These are phyloP conservation scores for Xerus rutilus DNA, from an alignment of 2,797 vertebrate genomes.

Conservation along the genomic window DNA sequence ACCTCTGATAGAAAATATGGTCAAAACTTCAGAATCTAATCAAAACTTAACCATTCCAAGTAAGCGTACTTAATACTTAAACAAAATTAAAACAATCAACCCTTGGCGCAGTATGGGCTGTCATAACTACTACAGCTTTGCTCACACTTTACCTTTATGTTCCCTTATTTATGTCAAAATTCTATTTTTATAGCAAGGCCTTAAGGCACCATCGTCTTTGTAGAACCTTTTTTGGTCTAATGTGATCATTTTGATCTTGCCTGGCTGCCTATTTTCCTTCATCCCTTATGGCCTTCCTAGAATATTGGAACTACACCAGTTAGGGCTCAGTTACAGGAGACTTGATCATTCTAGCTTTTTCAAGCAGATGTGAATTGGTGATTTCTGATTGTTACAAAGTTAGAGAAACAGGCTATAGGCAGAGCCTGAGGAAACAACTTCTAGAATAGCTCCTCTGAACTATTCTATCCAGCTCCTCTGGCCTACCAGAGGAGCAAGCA, in stretches of 20 bases:
- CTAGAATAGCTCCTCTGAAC: neutral
- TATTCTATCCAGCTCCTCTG: neutral
- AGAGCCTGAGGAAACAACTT: neutral
- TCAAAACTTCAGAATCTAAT: neutral
- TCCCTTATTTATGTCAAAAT: slow-evolving; percentile 29
- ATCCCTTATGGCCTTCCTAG: neutral
- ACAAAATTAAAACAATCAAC: neutral
- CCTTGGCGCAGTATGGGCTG: neutral
- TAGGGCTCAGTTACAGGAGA: neutral
- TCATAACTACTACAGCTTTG: neutral
- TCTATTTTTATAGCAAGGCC: neutral
- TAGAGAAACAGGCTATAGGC: neutral
- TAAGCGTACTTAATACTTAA: slow-evolving; percentile 1
- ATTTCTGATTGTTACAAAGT: neutral
- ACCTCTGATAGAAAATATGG: neutral
- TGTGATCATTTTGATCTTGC: neutral
- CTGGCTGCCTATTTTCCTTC: neutral
- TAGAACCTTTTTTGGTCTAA: neutral
- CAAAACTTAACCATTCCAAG: slow-evolving; percentile 22
- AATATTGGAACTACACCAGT: neutral
- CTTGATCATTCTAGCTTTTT: slow-evolving; percentile 8
- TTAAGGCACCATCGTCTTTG: neutral
- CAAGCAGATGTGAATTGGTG: neutral
- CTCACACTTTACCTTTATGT: neutral
- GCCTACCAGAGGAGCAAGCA: neutral